Evolutionary conservation across 2,113 vertebrate species (phyloP).

Genomic region (Bettongia penicillata): DNA sequence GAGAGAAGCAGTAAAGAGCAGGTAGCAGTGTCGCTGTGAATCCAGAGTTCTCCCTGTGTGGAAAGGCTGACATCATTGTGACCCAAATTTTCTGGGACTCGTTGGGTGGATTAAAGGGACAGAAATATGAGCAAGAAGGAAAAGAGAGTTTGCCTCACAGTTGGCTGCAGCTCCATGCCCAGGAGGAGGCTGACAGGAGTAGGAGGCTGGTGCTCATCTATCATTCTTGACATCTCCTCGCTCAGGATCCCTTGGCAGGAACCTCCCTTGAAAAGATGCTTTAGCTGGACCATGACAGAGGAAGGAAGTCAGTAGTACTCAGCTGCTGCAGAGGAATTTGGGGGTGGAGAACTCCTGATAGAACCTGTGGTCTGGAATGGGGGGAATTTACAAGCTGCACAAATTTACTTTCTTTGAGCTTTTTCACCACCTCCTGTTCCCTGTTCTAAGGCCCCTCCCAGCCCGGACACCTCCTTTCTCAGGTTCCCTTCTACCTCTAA

Average conservation of each 20-base stretch:
- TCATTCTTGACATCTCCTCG: neutral
- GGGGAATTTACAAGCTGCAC: neutral
- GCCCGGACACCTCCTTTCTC: too few species aligned
- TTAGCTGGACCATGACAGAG: neutral
- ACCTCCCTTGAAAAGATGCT: neutral
- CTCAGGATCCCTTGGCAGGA: neutral
- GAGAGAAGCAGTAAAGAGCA: conserved; percentile 48
- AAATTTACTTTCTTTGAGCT: neutral
- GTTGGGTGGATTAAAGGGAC: conserved; percentile 72
- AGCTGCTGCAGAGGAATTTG: too few species aligned
- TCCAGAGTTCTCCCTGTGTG: conserved; percentile 81
- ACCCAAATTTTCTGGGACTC: conserved; percentile 82
- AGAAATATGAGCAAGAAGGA: conserved; percentile 66
- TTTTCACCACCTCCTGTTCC: neutral
- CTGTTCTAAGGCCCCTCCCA: neutral
- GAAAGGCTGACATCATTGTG: conserved; percentile 84
- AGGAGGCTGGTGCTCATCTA: neutral
- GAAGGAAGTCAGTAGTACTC: neutral
- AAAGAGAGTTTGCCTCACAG: conserved; percentile 89
- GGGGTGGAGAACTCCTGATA: neutral
- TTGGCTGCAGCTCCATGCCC: conserved; percentile 91
- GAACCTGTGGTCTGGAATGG: neutral
- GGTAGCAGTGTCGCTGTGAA: conserved; percentile 80
- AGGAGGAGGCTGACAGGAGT: conserved; percentile 87
- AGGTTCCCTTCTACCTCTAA: too few species aligned